Evolutionary conservation across 2,888 invertebrate genomes (phyloP).

Genomic region (Piscicola geometra): DNA sequence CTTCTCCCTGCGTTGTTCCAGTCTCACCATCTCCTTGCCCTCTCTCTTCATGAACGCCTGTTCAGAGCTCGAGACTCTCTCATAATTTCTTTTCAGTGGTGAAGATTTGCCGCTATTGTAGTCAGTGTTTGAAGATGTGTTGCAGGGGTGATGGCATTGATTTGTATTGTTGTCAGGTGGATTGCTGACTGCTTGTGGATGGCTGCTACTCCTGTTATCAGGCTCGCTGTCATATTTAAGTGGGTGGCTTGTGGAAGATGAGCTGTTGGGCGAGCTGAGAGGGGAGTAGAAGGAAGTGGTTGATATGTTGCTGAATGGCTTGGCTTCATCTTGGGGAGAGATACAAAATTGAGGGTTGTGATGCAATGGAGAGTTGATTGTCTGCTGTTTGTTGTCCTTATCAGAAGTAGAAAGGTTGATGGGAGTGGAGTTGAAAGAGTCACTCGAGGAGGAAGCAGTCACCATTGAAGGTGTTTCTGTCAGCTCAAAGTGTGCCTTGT

Average conservation of each 20-base stretch:
- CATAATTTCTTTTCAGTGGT: background rate
- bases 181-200: background rate
- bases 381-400: background rate
- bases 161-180: background rate
- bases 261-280: slow-evolving; percentile 22
- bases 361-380: background rate
- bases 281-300: slow-evolving; percentile 12
- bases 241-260: background rate
- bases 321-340: slow-evolving; percentile 21
- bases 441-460: background rate
- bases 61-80: background rate
- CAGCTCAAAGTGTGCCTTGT: slow-evolving; percentile 50
- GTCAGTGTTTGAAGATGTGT: background rate
- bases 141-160: background rate
- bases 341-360: background rate
- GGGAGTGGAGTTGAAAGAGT: slow-evolving; percentile 21
- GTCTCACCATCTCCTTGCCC: slow-evolving; percentile 15
- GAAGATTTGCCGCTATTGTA: background rate
- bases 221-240: background rate
- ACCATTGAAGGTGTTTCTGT: background rate
- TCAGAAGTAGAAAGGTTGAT: slow-evolving; percentile 31
- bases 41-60: background rate
- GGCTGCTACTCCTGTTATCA: background rate
- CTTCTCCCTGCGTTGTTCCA: slow-evolving; percentile 26
- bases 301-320: slow-evolving; percentile 1